Evolutionary conservation across 2,797 vertebrate genomes (phyloP), one percentile per base, ranked within the genome.

Genomic region (Rhynchotus rufescens): DNA sequence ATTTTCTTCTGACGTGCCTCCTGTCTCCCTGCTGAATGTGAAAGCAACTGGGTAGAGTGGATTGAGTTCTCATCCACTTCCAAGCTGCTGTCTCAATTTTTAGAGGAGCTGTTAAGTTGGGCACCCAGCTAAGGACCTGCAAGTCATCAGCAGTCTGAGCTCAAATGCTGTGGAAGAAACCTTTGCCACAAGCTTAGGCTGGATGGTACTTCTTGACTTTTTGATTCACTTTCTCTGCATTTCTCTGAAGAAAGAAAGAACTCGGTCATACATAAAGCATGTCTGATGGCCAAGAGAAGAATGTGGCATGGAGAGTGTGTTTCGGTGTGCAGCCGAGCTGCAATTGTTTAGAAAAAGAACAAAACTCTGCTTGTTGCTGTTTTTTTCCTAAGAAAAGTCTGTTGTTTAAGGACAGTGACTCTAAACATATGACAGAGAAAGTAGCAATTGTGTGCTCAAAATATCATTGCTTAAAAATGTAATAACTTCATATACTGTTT

Each of bases 381-480:
- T 42, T 80, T 86, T 74, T 93, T 87, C 93, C 79, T 87, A 88
- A 92, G 90, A 86, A 66, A 94, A 87, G 80, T 86, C 74, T 94
- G 95, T 71, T 95, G 86, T 92, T 94, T 94, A 92, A 90, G 74
- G 71, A 87, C 71, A 77, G 36, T 51, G 38, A 81, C 77, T 90
- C 51, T 92, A 93, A 94, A 86, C 80, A 90, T 90, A 87, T 56
- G 82, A 94, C 73, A 93, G 90, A 76, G 60, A 78, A 91, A 92
- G 92, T 0, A 83, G 52, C 68, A 75, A 36, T 52, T 77, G 52
- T 90, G 71, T 59, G 52, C 79, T 84, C 60, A 87, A 74, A 94
- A 89, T 94, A 88, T 30, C 71, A 30, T 28, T 59, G 44, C 72
- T 92, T 79, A 32, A 67, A 34, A 92, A 83, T 40, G 26, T 42